Evolutionary conservation across 2,797 vertebrate genomes (phyloP), one percentile per base, ranked within the genome.

Genomic region (Pseudocheirus occidentalis): DNA sequence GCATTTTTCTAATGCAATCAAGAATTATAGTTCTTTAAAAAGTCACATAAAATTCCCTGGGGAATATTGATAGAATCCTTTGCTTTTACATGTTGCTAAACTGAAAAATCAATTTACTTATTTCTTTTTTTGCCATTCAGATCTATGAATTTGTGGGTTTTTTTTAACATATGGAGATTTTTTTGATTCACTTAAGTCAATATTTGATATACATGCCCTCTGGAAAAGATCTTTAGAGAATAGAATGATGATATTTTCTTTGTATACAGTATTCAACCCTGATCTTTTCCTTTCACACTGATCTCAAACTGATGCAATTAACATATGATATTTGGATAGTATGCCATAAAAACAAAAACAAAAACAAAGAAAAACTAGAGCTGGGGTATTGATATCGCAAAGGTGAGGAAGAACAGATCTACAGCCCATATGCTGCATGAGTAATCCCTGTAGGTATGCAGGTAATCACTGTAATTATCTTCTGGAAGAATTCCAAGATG

Each of bases 101-200:
- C 29, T 56, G 92, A 21, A 58, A 95, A 95, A 2, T 95, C 92
- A 95, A 56, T n/a, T 93, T 96, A 73, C 81, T 28, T 90, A 73
- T 90, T 92, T 95, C 92, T 18, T 55, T 95, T 95, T 94, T 94
- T 90, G 53, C 31, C 94, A 73, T 73, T 73, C 2, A n/a, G 62
- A 73, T 73, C 18, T 73, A 40, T 73, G 66, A 40, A 73, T 40
- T 40, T 73, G 6, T 40, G 18, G 2, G 14, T 73, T 5, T 16
- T 40, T 73, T 73, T 73, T 16, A 21, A 73, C 66, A 59, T 3
- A 90, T 53, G 18, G 91, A 62, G 1, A 62, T 81, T 29, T 31
- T 31, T 92, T 24, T 93, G 50, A 55, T 50, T 91, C n/a, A 91
- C 1, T 95, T 95, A 96, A 50, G 89, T 90, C 91, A 56, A 90